Evolutionary conservation across 64 coral and sea anemone genomes (phyloP).

Genomic region (Hydrozoanthus tunicans): DNA sequence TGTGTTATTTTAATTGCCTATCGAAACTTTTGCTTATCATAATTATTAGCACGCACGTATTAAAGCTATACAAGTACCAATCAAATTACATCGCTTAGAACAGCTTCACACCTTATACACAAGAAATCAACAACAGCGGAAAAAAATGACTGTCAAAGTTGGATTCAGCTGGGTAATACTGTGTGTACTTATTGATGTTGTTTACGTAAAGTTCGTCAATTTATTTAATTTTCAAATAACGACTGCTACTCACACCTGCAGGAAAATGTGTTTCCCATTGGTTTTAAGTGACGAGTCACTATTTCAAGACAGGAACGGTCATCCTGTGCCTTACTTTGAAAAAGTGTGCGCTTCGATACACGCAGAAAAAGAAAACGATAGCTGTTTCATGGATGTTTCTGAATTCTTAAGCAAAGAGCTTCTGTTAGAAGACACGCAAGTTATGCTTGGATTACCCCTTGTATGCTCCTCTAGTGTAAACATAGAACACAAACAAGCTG

Average conservation of each 20-base stretch:
- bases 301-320: not conserved
- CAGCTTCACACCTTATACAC: too few species aligned
- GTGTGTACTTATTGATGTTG: too few species aligned
- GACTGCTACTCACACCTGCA: not conserved
- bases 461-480: not conserved
- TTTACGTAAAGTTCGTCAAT: too few species aligned
- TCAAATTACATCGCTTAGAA: too few species aligned
- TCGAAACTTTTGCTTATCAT: too few species aligned
- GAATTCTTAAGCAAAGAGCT: conserved; percentile 1
- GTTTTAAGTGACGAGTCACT: not conserved
- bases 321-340: not conserved
- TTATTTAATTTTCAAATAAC: too few species aligned
- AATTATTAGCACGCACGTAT: too few species aligned
- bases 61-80: too few species aligned
- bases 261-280: not conserved
- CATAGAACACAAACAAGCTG: not conserved
- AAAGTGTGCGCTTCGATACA: not conserved
- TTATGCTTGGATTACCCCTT: not conserved
- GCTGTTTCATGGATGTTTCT: conserved; percentile 24
- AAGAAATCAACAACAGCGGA: too few species aligned
- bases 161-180: too few species aligned
- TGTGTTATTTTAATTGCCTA: too few species aligned
- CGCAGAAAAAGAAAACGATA: not conserved
- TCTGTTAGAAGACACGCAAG: not conserved
- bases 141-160: too few species aligned